These are phyloP conservation scores for Sympetrum striolatum DNA, from an alignment of 2,888 invertebrate species.

Conservation along the genomic window DNA sequence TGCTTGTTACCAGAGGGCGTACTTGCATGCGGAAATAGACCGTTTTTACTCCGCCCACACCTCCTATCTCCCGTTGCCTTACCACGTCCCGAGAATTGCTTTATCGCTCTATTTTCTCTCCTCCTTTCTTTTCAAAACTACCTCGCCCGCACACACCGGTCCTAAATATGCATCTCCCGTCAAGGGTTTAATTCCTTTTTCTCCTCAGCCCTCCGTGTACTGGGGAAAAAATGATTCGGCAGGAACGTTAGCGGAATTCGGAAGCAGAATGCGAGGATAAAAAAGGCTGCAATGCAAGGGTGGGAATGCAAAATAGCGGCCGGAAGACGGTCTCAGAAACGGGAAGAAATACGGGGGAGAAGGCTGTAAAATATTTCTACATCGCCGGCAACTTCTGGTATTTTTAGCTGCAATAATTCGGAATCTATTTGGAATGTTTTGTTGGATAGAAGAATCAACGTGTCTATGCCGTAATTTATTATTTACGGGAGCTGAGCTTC, in stretches of 20 bases:
- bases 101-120: neutral
- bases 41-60: neutral
- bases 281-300: neutral
- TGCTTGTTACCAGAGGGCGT: neutral
- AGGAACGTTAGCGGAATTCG: neutral
- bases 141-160: neutral
- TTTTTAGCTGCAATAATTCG: neutral
- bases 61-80: neutral
- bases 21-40: neutral
- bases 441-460: neutral
- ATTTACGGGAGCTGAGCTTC: neutral
- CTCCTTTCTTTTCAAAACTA: neutral
- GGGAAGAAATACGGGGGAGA: neutral
- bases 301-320: neutral
- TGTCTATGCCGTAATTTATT: neutral
- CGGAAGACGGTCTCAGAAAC: neutral
- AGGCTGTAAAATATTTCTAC: neutral
- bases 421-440: neutral
- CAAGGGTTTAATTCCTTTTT: neutral
- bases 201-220: neutral
- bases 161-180: neutral
- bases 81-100: neutral
- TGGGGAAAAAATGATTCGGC: neutral
- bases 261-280: neutral
- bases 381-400: too few relatives aligned